Base-by-base conservation (phyloP, 2,797 vertebrate genomes). In the Catostomus latipinnis region DNA sequence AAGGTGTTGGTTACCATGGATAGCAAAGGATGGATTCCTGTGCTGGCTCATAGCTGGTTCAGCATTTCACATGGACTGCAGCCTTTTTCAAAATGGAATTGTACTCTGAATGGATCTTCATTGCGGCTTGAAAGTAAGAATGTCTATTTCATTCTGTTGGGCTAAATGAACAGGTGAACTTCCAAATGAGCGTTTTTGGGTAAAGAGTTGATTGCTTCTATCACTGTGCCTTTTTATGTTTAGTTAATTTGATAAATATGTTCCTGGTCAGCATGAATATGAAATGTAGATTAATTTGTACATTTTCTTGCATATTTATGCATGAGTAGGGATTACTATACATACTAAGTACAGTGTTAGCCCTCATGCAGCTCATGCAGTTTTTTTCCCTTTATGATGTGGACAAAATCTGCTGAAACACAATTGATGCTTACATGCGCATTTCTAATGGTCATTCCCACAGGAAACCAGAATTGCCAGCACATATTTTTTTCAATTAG, bases 1-100 rank as follows among this genome's bases (percentile, higher is more conserved):
- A 87, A 90, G 90, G 86, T 90, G 90, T 91, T 91, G 88, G 92
- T 94, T 92, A 91, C 92, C 92, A 93, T 94, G 92, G 93, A 88
- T 92, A 92, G 90, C 86, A 87, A 86, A 90, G 88, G 89, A 89
- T 81, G 45, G 88, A 90, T 89, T 85, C 78, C 83, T 18, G 57
- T 86, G 87, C 88, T 84, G 88, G 87, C 89, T 92, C 83, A 88
- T 75, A 84, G 87, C 86, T 92, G 90, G 89, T 88, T 90, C 87
- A 91, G 89, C 86, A 83, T 86, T 85, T 91, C 85, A 86, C 9
- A 80, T 43, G 84, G 85, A 88, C 82, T 89, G 82, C 90, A 86
- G 61, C 86, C 85, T 85, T 87, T 34, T 62, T 56, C 63, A 54
- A n/a, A 80, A 72, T 88, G 84, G 71, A 90, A 88, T 88, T 65